A percentile compares a stretch with the other conserved stretches of the same genome.
These are phyloP conservation scores for Gopherus evgoodei DNA, from an alignment of 2,113 vertebrate species.

Conservation along the genomic window DNA sequence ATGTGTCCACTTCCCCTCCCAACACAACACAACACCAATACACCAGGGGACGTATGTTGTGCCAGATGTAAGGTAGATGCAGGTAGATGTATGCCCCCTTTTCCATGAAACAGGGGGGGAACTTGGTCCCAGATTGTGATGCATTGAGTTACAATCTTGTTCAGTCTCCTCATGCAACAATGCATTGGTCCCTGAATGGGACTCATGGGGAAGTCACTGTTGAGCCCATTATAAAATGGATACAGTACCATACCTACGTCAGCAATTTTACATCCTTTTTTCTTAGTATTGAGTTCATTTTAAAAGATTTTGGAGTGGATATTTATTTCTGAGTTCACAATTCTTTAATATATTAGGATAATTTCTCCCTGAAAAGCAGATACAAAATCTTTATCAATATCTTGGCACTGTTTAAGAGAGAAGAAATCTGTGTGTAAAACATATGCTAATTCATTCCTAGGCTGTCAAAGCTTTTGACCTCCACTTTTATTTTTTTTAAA, in stretches of 20 bases:
- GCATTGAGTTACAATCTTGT: not conserved
- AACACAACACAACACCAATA: not conserved
- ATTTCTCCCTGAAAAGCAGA: not conserved
- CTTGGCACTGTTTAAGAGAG: not conserved
- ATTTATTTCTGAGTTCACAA: not conserved
- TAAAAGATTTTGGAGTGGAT: not conserved
- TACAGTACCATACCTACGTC: not conserved
- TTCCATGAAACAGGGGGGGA: not conserved
- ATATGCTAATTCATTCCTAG: not conserved
- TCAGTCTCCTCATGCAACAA: not conserved
- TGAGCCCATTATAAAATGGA: not conserved
- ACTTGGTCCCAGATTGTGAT: not conserved
- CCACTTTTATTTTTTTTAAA: not conserved
- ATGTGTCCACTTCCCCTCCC: not conserved
- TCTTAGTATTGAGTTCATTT: not conserved
- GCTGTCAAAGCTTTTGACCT: not conserved
- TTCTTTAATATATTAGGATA: not conserved
- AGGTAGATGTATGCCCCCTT: not conserved
- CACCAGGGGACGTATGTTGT: not conserved
- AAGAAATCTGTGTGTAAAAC: not conserved
- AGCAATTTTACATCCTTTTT: not conserved
- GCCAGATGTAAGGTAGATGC: rapidly evolving
- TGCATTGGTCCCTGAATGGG: not conserved
- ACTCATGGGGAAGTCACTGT: not conserved
- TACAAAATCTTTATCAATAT: not conserved